These are phyloP conservation scores for Lepidocolaptes lacrymiger DNA, from an alignment of 2,797 vertebrate species.

Conservation along the genomic window DNA sequence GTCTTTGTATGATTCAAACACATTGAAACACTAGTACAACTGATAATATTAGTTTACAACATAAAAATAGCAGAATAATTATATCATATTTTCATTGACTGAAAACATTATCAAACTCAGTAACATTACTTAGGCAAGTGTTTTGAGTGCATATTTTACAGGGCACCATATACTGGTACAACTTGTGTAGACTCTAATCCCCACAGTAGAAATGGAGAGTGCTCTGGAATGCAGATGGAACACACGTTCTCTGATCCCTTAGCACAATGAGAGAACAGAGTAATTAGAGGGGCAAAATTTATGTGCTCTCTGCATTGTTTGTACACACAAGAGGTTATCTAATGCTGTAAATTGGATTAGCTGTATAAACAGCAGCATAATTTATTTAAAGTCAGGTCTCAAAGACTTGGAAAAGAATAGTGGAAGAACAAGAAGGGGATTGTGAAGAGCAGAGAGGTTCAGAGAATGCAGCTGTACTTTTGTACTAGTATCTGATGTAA, in stretches of 20 bases:
- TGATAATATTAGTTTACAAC: not conserved
- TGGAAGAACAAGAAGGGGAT: not conserved
- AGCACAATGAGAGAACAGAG: not conserved
- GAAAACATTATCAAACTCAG: not conserved
- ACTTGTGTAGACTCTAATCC: not conserved
- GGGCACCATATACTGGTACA: not conserved
- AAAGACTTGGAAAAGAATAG: not conserved
- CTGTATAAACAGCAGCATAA: slow-evolving; percentile 4
- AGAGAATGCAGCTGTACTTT: not conserved
- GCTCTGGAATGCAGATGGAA: not conserved
- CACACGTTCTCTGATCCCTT: not conserved
- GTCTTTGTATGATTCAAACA: not conserved
- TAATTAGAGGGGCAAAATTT: slow-evolving; percentile 1
- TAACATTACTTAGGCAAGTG: not conserved
- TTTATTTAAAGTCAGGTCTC: slow-evolving; percentile 9
- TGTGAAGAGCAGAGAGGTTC: not conserved
- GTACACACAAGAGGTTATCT: slow-evolving; percentile 11
- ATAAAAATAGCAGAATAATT: not conserved
- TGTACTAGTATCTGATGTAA: not conserved
- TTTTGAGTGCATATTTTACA: not conserved
- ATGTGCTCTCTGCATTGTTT: not conserved
- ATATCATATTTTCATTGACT: not conserved
- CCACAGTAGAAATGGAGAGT: not conserved
- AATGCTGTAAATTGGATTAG: slow-evolving; percentile 18
- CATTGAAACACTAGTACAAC: not conserved